Conservation (phyloP, 37 sponge, comb jelly and placozoan genomes). For the Dysidea cf. avara region DNA sequence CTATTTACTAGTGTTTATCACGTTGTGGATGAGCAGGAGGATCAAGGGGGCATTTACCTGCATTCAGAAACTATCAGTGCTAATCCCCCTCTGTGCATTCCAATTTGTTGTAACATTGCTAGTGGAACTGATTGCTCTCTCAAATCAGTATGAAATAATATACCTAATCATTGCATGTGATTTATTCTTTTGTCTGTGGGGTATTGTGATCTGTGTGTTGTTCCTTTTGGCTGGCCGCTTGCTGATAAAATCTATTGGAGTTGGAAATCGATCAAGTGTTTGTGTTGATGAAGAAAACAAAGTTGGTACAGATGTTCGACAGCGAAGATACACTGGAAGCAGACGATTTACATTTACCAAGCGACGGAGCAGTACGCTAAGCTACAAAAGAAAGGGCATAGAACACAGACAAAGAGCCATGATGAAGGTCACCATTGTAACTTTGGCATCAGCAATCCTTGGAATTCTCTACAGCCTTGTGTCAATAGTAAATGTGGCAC, state of each 20-base stretch:
- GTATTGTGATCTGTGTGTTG: slow-evolving; percentile 45
- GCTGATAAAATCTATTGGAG: slow-evolving; percentile 33
- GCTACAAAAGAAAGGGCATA: slow-evolving; percentile 16
- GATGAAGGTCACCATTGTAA: slow-evolving; percentile 42
- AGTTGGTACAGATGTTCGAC: too few relatives aligned
- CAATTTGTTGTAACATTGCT: slow-evolving; percentile 56
- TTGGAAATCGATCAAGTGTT: slow-evolving; percentile 11
- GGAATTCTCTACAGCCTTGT: slow-evolving; percentile 50
- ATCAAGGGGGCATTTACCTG: slow-evolving; percentile 36
- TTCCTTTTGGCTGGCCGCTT: slow-evolving; percentile 43
- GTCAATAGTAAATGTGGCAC: slow-evolving; percentile 16
- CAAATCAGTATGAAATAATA: background rate
- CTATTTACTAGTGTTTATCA: slow-evolving; percentile 66
- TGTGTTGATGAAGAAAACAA: slow-evolving; percentile 27
- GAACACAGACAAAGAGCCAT: slow-evolving; percentile 35
- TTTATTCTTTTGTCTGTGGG: slow-evolving; percentile 44
- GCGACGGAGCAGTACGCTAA: background rate
- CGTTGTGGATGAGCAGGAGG: slow-evolving; percentile 39
- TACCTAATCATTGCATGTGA: slow-evolving; percentile 41
- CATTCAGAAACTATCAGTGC: slow-evolving; percentile 27
- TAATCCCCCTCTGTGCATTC: slow-evolving; percentile 48
- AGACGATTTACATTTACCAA: too few relatives aligned
- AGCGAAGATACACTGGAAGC: too few relatives aligned
- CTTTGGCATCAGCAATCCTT: slow-evolving; percentile 36
- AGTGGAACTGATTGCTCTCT: slow-evolving; percentile 18